Conservation (phyloP, 2,113 vertebrate species). For the Rhombomys opimus region DNA sequence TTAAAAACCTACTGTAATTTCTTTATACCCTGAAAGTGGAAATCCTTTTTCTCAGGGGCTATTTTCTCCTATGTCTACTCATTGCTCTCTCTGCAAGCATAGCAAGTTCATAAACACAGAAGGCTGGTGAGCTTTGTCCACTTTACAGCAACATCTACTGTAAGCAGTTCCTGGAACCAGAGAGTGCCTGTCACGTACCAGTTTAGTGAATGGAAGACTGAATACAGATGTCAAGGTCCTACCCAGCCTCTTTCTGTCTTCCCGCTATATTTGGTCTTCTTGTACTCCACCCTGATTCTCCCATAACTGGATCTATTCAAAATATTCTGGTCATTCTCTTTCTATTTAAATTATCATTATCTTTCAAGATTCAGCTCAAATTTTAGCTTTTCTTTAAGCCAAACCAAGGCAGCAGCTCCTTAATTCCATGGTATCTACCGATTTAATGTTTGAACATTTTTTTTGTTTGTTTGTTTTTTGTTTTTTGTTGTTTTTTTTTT, state of each 20-base stretch:
- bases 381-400: background rate
- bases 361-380: slow-evolving; percentile 29
- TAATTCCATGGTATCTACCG: background rate
- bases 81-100: background rate
- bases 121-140: background rate
- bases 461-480: no score
- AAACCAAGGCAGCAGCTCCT: slow-evolving; percentile 6
- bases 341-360: background rate
- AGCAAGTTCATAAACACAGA: background rate
- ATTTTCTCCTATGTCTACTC: background rate
- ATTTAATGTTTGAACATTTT: background rate
- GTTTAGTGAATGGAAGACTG: background rate
- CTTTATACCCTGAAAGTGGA: background rate
- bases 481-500: no score
- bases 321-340: background rate
- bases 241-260: background rate
- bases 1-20: background rate
- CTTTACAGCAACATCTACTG: background rate
- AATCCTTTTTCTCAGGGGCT: background rate
- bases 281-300: no score
- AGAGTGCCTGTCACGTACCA: background rate
- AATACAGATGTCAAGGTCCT: background rate
- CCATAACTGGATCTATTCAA: background rate
- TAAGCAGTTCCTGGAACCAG: background rate
- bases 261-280: background rate